Conservation (phyloP, 2,888 invertebrate species). For the Dolichopus griseipennis region DNA sequence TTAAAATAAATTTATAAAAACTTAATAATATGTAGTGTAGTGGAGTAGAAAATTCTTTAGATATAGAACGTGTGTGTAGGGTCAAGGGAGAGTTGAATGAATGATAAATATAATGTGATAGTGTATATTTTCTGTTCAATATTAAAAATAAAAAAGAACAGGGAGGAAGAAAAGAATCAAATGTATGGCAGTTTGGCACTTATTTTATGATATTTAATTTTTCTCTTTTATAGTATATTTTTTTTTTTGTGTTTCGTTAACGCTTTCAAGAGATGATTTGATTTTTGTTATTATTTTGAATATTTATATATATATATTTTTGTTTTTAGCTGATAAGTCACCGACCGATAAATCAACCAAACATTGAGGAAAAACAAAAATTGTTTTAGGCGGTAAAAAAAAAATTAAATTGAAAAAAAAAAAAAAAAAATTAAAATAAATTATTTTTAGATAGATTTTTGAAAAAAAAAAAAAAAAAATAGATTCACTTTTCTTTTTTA, state of each 20-base stretch:
- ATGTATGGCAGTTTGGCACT: background rate
- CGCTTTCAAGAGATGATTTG: background rate
- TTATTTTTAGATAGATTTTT: background rate
- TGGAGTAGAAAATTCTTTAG: too few relatives aligned
- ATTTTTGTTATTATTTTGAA: background rate
- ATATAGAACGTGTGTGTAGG: too few relatives aligned
- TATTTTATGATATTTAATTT: background rate
- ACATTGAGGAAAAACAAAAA: background rate
- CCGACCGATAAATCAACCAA: conserved; percentile 3
- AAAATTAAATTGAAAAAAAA: too few relatives aligned
- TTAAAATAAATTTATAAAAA: too few relatives aligned
- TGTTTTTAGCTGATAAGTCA: background rate
- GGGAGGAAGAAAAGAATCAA: too few relatives aligned
- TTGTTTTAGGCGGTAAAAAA: background rate
- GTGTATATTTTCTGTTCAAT: too few relatives aligned
- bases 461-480: too few relatives aligned
- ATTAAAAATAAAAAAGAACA: too few relatives aligned
- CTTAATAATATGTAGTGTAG: too few relatives aligned
- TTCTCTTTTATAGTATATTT: background rate
- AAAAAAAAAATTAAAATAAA: background rate
- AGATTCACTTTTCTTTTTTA: background rate
- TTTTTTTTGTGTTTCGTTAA: background rate
- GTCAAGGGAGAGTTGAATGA: too few relatives aligned
- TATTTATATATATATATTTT: background rate
- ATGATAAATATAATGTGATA: too few relatives aligned